These are phyloP conservation scores for Mimas tiliae DNA, from an alignment of 2,888 invertebrate genomes.

Conservation along the genomic window DNA sequence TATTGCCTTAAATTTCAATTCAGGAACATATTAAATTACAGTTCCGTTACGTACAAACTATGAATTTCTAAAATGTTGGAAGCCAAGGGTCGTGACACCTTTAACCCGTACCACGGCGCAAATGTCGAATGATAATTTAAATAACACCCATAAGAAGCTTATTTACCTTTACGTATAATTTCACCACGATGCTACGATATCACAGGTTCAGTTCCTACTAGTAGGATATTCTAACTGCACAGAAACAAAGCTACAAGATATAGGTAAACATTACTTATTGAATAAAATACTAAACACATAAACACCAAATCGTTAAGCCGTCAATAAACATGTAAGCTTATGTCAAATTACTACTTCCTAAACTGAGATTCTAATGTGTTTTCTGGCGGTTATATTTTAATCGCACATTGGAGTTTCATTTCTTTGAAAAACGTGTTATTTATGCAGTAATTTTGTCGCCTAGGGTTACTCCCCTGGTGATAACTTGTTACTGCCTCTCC, in stretches of 20 bases:
- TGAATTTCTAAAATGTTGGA: not conserved
- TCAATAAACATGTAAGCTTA: no score
- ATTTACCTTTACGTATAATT: not conserved
- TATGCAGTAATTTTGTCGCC: conserved; percentile 32
- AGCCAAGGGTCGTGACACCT: not conserved
- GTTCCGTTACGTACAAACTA: conserved; percentile 5
- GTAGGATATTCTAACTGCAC: not conserved
- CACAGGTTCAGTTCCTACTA: not conserved
- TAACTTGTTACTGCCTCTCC: conserved; percentile 84
- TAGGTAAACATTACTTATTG: no score
- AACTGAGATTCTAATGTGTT: no score
- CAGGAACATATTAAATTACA: conserved; percentile 8
- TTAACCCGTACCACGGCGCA: not conserved
- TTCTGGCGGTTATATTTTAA: not conserved
- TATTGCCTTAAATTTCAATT: not conserved
- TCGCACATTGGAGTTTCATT: no score
- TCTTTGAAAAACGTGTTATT: not conserved
- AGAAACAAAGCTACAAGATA: not conserved
- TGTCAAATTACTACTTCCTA: no score
- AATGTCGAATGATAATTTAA: conserved; percentile 12
- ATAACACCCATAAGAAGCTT: not conserved
- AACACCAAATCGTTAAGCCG: no score
- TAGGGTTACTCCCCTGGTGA: conserved; percentile 86
- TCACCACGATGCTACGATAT: not conserved
- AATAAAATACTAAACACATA: no score